Conservation (phyloP, 30 jellyfish, hydroid and myxozoan species). For the Aurelia coerulea region DNA sequence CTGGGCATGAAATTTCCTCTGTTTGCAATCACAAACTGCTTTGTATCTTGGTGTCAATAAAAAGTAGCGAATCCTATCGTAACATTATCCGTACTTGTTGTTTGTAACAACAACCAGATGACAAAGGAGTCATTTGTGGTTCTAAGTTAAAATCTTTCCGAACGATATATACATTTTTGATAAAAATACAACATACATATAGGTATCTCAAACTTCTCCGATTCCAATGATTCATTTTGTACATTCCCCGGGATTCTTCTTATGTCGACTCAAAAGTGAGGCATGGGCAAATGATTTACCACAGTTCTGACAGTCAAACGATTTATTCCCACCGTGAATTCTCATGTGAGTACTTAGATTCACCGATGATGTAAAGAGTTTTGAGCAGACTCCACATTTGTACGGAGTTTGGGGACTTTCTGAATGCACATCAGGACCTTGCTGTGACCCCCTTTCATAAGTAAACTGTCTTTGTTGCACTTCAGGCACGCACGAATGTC, state of each 20-base stretch:
- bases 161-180: too few species aligned
- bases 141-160: too few species aligned
- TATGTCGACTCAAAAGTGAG: conserved; percentile 67
- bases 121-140: too few species aligned
- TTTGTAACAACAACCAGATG: too few species aligned
- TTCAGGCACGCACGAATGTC: conserved; percentile 77
- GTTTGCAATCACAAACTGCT: too few species aligned
- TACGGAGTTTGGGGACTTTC: conserved; percentile 89
- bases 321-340: conserved; percentile 70
- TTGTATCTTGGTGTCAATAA: too few species aligned
- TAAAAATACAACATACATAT: too few species aligned
- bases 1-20: too few species aligned
- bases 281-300: conserved; percentile 82
- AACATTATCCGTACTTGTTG: too few species aligned
- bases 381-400: conserved; percentile 89
- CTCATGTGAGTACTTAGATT: conserved; percentile 87
- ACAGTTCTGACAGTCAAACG: conserved; percentile 81
- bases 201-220: too few species aligned
- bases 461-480: conserved; percentile 63
- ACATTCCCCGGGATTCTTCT: conserved; percentile 89
- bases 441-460: conserved; percentile 61
- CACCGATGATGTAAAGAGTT: conserved; percentile 80
- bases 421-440: conserved; percentile 68
- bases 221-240: conserved; percentile 20
- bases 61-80: too few species aligned